These are phyloP conservation scores for Abrostola tripartita DNA, from an alignment of 2,888 invertebrate genomes.

Conservation along the genomic window DNA sequence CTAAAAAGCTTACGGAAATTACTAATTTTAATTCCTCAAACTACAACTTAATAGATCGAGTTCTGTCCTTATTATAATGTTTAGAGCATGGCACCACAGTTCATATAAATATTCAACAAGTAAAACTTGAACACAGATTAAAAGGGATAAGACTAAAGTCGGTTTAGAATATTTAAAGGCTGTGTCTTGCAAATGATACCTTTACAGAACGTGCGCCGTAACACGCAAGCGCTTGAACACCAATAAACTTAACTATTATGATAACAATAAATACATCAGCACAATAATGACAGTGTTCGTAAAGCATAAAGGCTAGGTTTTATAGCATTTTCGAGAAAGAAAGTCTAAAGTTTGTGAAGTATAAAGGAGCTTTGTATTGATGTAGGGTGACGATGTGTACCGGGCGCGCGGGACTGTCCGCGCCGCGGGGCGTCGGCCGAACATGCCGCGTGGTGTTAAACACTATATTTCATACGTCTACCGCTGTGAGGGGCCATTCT, in stretches of 20 bases:
- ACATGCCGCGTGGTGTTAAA: constrained; percentile 85
- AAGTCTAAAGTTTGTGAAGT: constrained; percentile 32
- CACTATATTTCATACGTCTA: constrained; percentile 82
- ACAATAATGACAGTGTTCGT: constrained; percentile 33
- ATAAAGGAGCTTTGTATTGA: constrained; percentile 45
- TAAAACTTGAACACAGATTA: constrained; percentile 28
- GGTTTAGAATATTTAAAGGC: constrained; percentile 15
- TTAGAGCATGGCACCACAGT: constrained; percentile 18
- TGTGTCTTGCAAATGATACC: constrained; percentile 30
- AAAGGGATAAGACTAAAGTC: constrained; percentile 16
- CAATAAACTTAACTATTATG: constrained; percentile 32
- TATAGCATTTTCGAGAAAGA: constrained; percentile 48
- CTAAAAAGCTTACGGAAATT: too few relatives aligned
- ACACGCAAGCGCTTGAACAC: constrained; percentile 7
- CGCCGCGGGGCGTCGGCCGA: constrained; percentile 70
- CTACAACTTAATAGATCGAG: background rate
- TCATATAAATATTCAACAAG: constrained; percentile 37
- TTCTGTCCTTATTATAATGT: constrained; percentile 20
- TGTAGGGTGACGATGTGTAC: constrained; percentile 57
- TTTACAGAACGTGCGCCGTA: constrained; percentile 13
- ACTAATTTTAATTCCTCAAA: too few relatives aligned
- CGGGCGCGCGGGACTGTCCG: constrained; percentile 47
- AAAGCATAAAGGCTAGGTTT: constrained; percentile 45
- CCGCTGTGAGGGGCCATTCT: constrained; percentile 78
- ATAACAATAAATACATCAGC: constrained; percentile 25